Evolutionary conservation across 2,888 invertebrate genomes (phyloP), one percentile per base, ranked within the genome.

Genomic region (Plagodis dolabraria): DNA sequence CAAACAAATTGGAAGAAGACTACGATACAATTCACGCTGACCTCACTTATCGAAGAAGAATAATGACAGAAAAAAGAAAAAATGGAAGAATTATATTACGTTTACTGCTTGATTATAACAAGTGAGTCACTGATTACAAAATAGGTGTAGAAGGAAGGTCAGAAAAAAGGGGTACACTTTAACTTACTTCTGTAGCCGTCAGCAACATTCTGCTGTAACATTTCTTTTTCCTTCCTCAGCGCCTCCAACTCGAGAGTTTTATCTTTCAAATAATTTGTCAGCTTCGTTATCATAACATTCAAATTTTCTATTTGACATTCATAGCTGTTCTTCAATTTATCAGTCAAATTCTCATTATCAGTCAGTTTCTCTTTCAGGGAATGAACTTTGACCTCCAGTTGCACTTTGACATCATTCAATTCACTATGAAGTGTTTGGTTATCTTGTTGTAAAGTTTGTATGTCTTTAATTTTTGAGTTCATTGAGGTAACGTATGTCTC

Each of bases 231-330:
- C 46, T 77, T 83, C 33, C 77, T 76, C 2, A 71, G 35, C 0
- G 67, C 36, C 0, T 87, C 86, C 9, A 87, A 43, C 58, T 88
- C 87, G 0, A 57, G 22, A 2, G 84, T 75, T 63, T 87, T 87
- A 44, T 87, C 87, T 70, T 85, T 87, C 63, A 87, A 71, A 68
- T 83, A 86, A 61, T 76, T 79, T 0, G 80, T 77, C 9, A 88
- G 60, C 62, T 88, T 87, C 0, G 76, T 79, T 7, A 86, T 74
- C 86, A 87, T 85, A 9, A 83, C 59, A 64, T 88, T 86, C 42
- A 85, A 72, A 63, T 84, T 87, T 50, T 84, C 83, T 45, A 86
- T 86, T 64, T 86, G 87, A 57, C 79, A 77, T 44, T 87, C 86
- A 50, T 86, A 88, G 0, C 80, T 80, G 44, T 70, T 74, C 66